Evolutionary conservation across 1,140 invertebrate genomes (phyloP), one percentile per base, ranked within the genome.

Genomic region (Drosophila parvula): DNA sequence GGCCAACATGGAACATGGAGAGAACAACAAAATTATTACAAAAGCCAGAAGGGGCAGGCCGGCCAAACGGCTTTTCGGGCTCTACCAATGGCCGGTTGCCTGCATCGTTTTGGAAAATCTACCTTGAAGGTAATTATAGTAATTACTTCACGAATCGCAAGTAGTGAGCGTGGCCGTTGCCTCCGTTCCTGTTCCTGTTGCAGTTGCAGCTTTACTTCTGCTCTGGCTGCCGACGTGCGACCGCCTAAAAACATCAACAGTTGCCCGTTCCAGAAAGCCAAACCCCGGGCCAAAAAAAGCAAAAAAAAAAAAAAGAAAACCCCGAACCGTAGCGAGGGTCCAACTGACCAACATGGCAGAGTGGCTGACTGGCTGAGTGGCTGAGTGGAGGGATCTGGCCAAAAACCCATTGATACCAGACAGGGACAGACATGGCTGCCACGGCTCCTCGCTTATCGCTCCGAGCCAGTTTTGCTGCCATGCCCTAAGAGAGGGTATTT

Each of bases 41-140:
- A 88, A 86, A 85, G 78, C 45, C 68, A 67, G 69, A 64, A 58
- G 71, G 76, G 59, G 68, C 79, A 51, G 59, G 73, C 71, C 43
- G 58, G 64, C 40, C 79, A 86, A 81, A 77, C 74, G 57, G 63
- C 74, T 76, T 76, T 77, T 69, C 12, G 65, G 73, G 45, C 50
- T 76, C 73, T 76, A 67, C 74, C 74, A 77, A 77, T 77, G 74
- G 74, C 56, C 73, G 38, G 51, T 55, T 55, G 51, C 51, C 51
- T 55, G 76, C 90, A 91, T 91, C 90, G 83, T 91, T 91, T 91
- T 91, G 90, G 90, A 91, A 91, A 91, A 91, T 91, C 90, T 91
- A 91, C 90, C 90, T 91, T 84, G 82, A 91, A 91, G 90, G 90
- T 91, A 91, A 91, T 91, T 91, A 91, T 91, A 91, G 90, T 91